A percentile compares a stretch with the other conserved stretches of the same genome.
These are phyloP conservation scores for Xestia ashworthii DNA, from an alignment of 2,888 invertebrate species.

Conservation along the genomic window DNA sequence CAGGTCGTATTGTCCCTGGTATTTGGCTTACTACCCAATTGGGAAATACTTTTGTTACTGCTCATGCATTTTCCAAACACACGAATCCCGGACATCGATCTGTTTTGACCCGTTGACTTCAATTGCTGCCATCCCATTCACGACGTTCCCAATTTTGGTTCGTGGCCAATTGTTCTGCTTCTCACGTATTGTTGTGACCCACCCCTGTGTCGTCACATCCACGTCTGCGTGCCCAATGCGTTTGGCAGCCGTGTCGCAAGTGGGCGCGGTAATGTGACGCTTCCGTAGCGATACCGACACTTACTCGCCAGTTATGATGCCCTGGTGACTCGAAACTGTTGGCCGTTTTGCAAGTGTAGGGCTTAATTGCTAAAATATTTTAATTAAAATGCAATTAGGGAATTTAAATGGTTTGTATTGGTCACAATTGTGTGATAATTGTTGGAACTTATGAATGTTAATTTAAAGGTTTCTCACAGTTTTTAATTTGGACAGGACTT, in stretches of 20 bases:
- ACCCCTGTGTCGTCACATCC: constrained; percentile 74
- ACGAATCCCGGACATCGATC: constrained; percentile 21
- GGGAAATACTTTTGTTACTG: constrained; percentile 12
- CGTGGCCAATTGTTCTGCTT: constrained; percentile 57
- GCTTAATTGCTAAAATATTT: constrained; percentile 18
- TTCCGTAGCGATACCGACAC: constrained; percentile 64
- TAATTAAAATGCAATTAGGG: constrained; percentile 31
- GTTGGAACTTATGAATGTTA: background rate
- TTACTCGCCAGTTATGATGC: constrained; percentile 33
- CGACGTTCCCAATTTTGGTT: constrained; percentile 39
- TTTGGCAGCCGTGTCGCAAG: constrained; percentile 64
- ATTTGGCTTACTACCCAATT: background rate
- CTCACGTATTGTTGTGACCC: constrained; percentile 69
- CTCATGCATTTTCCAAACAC: constrained; percentile 7
- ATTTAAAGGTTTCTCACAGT: background rate
- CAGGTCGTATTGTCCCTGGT: background rate
- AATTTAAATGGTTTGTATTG: background rate
- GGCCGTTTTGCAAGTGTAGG: constrained; percentile 13
- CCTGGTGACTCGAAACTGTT: constrained; percentile 42
- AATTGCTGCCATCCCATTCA: constrained; percentile 41
- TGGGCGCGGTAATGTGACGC: constrained; percentile 67
- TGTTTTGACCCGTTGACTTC: constrained; percentile 25
- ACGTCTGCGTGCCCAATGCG: constrained; percentile 59
- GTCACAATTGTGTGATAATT: constrained; percentile 9
- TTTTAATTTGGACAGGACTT: background rate